phyloP scores from a whole-genome alignment of 2,113 vertebrate genomes.

The Saccopteryx leptura region DNA sequence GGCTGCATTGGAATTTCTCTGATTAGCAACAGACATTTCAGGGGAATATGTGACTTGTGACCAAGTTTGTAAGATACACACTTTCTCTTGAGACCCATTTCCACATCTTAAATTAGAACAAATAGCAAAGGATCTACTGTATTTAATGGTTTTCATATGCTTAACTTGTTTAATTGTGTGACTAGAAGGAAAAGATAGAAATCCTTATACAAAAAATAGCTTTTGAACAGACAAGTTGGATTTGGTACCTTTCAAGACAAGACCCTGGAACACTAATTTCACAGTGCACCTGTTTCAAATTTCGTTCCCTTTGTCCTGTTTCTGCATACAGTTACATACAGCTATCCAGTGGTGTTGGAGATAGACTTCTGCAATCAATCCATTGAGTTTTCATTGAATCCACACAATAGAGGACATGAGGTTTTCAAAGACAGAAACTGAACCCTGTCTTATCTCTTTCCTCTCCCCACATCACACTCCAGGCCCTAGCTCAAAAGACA shows the following conservation, averaged over 20 bases:
- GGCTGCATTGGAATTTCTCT: conserved; percentile 78
- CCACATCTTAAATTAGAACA: conserved; percentile 1
- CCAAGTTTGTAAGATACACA: conserved; percentile 44
- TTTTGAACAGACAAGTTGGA: not conserved
- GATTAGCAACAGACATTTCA: conserved; percentile 75
- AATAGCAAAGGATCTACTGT: not conserved
- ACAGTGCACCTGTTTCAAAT: not conserved
- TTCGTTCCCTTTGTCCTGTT: not conserved
- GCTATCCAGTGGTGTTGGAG: not conserved
- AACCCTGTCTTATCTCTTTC: not conserved
- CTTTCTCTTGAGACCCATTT: conserved; percentile 30
- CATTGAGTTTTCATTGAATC: not conserved
- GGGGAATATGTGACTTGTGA: conserved; percentile 58
- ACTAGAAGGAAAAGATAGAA: not conserved
- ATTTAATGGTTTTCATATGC: not conserved
- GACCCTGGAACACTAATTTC: not conserved
- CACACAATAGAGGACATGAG: not conserved
- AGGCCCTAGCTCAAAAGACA: not conserved
- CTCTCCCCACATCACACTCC: not conserved
- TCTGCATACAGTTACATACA: not conserved
- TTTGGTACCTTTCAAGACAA: not conserved
- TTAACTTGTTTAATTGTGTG: not conserved
- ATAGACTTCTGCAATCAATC: not conserved
- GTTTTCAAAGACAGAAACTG: not conserved
- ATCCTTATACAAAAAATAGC: not conserved